Evolutionary conservation across 2,113 vertebrate species (phyloP).

Genomic region (Eulacestoma nigropectus): DNA sequence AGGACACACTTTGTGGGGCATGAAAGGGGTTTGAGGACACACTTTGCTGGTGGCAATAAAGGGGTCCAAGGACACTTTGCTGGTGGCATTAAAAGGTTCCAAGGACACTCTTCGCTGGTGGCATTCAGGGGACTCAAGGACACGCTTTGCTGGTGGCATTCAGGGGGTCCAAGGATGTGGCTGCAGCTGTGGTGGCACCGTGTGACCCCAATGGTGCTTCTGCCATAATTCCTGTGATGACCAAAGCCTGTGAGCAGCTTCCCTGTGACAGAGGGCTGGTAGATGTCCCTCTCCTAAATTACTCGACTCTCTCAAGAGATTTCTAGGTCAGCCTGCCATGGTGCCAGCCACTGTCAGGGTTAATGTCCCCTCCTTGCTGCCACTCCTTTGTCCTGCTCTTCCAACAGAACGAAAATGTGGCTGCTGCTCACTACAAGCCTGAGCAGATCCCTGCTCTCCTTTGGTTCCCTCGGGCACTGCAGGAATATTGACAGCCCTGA

Average conservation of each 20-base stretch:
- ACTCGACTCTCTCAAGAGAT: not conserved
- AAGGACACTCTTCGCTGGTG: not conserved
- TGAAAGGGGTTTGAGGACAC: not conserved
- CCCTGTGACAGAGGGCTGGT: not conserved
- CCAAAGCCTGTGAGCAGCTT: not conserved
- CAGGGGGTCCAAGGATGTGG: rapidly evolving
- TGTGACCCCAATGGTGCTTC: not conserved
- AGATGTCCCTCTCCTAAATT: not conserved
- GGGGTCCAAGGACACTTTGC: not conserved
- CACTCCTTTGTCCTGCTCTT: not conserved
- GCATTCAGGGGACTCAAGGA: not conserved
- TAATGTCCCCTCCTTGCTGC: not conserved
- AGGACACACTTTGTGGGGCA: not conserved
- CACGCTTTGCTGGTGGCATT: not conserved
- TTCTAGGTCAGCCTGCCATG: not conserved
- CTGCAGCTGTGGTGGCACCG: not conserved
- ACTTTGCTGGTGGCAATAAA: not conserved
- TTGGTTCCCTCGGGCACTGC: not conserved
- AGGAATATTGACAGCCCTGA: not conserved
- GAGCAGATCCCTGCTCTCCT: not conserved
- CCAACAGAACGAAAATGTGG: not conserved
- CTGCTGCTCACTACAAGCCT: not conserved
- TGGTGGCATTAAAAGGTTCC: not conserved
- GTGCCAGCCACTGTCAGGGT: not conserved
- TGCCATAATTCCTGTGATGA: not conserved